Evolutionary conservation across 2,888 invertebrate genomes (phyloP), one percentile per base, ranked within the genome.

Genomic region (Choristoneura rosaceana): DNA sequence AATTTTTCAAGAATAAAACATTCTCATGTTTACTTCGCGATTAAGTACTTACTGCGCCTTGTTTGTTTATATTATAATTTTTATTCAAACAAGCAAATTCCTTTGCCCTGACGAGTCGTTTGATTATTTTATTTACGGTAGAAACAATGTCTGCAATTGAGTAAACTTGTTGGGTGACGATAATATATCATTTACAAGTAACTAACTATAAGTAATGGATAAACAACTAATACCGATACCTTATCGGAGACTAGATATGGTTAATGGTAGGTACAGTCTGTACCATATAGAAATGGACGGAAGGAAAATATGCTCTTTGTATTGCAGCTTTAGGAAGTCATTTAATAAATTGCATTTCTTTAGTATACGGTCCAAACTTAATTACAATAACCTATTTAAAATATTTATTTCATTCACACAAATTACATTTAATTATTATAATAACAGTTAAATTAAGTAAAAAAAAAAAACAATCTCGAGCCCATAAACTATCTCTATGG

Each of bases 21-120:
- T 41, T 45, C 12, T 47, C 58, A 10, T 52, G 60, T 60, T 50
- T 60, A 25, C 38, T 62, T 65, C 25, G 14, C 75, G 15, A n/a
- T 69, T 71, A 71, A 50, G 15, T 64, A 15, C 62, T 14, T 25
- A 25, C 43, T 33, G 73, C 74, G 76, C 78, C 78, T 82, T 81
- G 81, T 81, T 82, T 83, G 80, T 78, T 78, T 77, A 76, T 81
- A 10, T 3, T 15, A 47, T 14, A 82, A 80, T 81, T 85, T 81
- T 79, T 80, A 76, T 81, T 78, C 78, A 88, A 90, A 90, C 86
- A 92, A 90, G 89, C 90, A 87, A 89, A 91, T 91, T 87, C 90
- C 86, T 85, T 84, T 79, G 80, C 79, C 79, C 82, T 85, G 84
- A 85, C 83, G 80, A 81, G 80, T 80, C 77, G 78, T 81, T 86